These are phyloP conservation scores for Hirundichthys speculiger DNA, from an alignment of 2,113 vertebrate genomes.

Conservation along the genomic window DNA sequence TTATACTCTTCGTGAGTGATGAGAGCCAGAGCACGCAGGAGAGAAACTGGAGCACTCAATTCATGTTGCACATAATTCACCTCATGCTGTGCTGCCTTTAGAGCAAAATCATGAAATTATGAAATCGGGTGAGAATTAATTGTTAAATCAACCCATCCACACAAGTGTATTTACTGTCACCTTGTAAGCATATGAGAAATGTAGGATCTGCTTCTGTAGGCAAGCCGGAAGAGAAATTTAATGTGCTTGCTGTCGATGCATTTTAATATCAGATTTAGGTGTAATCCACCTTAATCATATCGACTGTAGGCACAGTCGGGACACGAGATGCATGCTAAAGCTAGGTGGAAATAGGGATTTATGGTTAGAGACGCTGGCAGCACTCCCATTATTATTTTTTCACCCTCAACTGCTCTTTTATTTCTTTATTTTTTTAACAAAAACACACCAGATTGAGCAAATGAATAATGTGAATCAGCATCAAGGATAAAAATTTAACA, in stretches of 20 bases:
- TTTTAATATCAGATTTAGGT: constrained; percentile 66
- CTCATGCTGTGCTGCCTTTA: constrained; percentile 1
- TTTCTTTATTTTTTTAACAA: not conserved
- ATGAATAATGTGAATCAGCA: not conserved
- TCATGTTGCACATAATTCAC: not conserved
- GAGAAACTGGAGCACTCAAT: too few relatives aligned
- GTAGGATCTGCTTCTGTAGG: constrained; percentile 13
- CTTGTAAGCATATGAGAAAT: constrained; percentile 25
- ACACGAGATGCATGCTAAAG: constrained; percentile 42
- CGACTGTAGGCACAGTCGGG: constrained; percentile 31
- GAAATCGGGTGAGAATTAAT: not conserved
- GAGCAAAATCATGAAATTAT: not conserved
- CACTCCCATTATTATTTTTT: constrained; percentile 2
- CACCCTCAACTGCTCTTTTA: constrained; percentile 5
- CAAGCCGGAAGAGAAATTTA: constrained; percentile 26
- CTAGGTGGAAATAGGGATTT: constrained; percentile 46
- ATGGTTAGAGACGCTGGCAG: constrained; percentile 9
- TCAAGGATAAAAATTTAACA: too few relatives aligned
- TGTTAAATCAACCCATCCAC: not conserved
- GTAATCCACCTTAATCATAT: constrained; percentile 62
- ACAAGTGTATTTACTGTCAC: constrained; percentile 10
- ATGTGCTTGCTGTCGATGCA: constrained; percentile 38
- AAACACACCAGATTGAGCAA: not conserved
- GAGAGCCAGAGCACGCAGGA: too few relatives aligned
- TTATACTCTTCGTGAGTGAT: not conserved